Evolutionary conservation across 2,797 vertebrate genomes (phyloP).

Genomic region (Vespertilio murinus): DNA sequence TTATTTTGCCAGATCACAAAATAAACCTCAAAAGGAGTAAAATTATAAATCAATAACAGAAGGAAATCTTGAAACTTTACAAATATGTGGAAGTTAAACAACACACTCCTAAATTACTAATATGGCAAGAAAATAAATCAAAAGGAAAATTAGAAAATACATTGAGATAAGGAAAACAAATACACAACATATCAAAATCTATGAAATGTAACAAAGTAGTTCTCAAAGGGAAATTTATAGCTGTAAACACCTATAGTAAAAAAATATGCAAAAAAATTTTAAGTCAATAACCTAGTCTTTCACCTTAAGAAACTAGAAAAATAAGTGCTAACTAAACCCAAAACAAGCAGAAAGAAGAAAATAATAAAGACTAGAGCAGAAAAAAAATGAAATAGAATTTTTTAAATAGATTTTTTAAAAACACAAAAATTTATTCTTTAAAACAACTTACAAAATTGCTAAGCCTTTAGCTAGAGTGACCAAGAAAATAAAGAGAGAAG

Average conservation of each 20-base stretch:
- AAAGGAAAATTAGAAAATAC: not conserved
- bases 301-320: not conserved
- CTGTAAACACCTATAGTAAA: not conserved
- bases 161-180: conserved; percentile 14
- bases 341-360: not conserved
- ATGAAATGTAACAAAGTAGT: not conserved
- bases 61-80: not conserved
- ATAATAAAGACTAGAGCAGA: not conserved
- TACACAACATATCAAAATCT: not conserved
- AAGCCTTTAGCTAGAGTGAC: conserved; percentile 6
- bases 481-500: not conserved
- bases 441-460: not conserved
- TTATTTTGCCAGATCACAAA: not conserved
- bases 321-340: not conserved
- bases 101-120: not conserved
- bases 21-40: not conserved
- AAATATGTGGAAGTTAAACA: not conserved
- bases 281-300: not conserved
- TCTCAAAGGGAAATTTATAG: not conserved
- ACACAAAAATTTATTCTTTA: conserved; percentile 12
- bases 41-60: conserved; percentile 39
- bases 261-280: not conserved
- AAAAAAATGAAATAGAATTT: not conserved
- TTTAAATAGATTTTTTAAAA: not conserved
- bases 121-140: not conserved